A percentile compares a stretch with the other conserved stretches of the same genome.
Evolutionary conservation across 2,888 invertebrate species (phyloP).

Genomic region (Oxystoma pomonae): DNA sequence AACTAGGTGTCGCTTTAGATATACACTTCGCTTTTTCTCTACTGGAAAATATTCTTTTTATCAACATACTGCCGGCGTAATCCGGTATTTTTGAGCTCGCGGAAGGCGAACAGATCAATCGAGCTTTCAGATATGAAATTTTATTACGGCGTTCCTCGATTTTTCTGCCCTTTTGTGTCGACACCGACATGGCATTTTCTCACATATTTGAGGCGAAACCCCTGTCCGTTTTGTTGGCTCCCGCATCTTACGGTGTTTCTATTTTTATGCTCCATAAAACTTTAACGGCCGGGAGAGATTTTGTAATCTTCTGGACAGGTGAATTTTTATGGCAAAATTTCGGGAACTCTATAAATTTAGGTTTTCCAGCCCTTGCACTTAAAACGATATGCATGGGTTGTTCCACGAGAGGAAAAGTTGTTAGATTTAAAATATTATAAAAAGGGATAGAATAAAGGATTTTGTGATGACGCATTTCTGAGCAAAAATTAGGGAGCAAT

Average conservation of each 20-base stretch:
- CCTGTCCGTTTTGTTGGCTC: constrained; percentile 12
- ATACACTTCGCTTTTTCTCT: not conserved
- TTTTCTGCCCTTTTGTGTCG: constrained; percentile 22
- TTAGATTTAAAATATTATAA: too few relatives aligned
- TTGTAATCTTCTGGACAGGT: not conserved
- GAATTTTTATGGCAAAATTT: not conserved
- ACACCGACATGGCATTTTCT: constrained; percentile 20
- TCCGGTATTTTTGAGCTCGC: not conserved
- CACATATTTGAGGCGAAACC: constrained; percentile 20
- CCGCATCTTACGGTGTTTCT: not conserved
- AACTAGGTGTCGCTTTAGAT: not conserved
- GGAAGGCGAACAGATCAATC: constrained; percentile 16
- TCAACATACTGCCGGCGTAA: not conserved
- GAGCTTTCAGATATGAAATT: constrained; percentile 20
- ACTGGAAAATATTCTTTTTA: not conserved
- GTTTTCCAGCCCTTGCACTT: not conserved
- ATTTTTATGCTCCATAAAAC: not conserved
- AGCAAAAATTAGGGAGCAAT: too few relatives aligned
- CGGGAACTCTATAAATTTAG: not conserved
- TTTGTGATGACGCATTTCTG: too few relatives aligned
- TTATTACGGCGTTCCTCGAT: constrained; percentile 20
- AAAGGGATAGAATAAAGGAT: too few relatives aligned
- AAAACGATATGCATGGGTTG: too few relatives aligned
- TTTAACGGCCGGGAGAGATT: not conserved
- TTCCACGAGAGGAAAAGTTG: too few relatives aligned